phyloP scores from a whole-genome alignment of 2,113 vertebrate genomes.

The Lampris incognitus region DNA sequence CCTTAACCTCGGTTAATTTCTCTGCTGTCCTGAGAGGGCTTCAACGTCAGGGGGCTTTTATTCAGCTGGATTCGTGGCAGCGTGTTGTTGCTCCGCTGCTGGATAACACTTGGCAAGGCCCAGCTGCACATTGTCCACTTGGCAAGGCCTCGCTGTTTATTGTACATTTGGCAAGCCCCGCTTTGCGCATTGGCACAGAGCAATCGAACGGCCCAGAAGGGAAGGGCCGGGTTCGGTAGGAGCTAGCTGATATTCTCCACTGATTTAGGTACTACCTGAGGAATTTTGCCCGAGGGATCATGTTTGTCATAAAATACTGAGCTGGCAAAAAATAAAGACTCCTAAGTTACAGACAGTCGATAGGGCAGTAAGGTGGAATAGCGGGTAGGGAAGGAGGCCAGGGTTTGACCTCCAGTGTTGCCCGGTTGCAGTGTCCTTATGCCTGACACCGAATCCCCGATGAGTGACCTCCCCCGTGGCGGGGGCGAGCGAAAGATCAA shows the following conservation, averaged over 20 bases:
- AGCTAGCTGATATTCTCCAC: constrained; percentile 22
- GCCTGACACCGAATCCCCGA: constrained; percentile 7
- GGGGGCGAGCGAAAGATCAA: too few species aligned
- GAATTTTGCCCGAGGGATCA: constrained; percentile 13
- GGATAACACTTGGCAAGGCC: constrained; percentile 49
- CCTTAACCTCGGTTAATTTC: constrained; percentile 10
- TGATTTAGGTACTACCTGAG: constrained; percentile 6
- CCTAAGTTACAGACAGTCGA: neutral
- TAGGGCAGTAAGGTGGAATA: neutral
- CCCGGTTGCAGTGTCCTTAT: neutral
- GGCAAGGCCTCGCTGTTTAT: constrained; percentile 28
- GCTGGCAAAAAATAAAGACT: neutral
- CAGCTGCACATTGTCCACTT: constrained; percentile 33
- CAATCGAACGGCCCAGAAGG: constrained; percentile 33
- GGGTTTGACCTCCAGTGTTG: constrained; percentile 6
- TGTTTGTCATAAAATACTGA: too few species aligned
- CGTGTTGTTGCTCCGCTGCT: constrained; percentile 26
- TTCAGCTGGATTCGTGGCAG: constrained; percentile 40
- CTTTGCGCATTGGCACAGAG: constrained; percentile 32
- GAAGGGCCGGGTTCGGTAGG: constrained; percentile 38
- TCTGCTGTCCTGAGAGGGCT: constrained; percentile 9
- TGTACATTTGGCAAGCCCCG: constrained; percentile 33
- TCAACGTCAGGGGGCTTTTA: constrained; percentile 1
- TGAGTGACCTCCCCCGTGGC: too few species aligned
- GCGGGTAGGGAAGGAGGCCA: neutral